Base-by-base conservation (phyloP, 2,888 invertebrate species). In the Andrena bucephala region DNA sequence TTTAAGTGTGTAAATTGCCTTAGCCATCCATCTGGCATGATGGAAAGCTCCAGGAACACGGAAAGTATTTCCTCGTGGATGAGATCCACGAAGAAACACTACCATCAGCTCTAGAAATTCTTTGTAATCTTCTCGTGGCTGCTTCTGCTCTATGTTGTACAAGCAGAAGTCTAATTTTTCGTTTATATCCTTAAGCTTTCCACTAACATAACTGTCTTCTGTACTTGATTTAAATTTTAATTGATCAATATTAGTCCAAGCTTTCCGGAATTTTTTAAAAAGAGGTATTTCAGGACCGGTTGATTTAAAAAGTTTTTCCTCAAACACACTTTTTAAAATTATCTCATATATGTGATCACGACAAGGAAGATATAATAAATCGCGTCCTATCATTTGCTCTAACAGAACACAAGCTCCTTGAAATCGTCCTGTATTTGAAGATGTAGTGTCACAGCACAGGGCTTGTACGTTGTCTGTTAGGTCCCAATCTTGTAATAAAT, bases 321-420 rank as follows among this genome's bases (percentile, higher is more conserved):
- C 57, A 52, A 77, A 88, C 20, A 79, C 79, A 50, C 36, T 52
- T 54, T 24, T 67, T 54, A 67, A 33, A 67, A 67, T 54, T 20
- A 67, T 31, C 33, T 52, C 52, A 20, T 67, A 67, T 10, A 33
- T 54, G 54, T 24, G 33, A 24, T 36, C 24, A 24, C 13, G 31
- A 33, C 20, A 67, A 54, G 89, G 84, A 7, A 92, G 74, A 77
- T 20, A 20, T 20, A 20, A 20, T 20, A 20, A 20, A 20, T 20
- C 20, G 20, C 20, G 20, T 20, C 20, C 20, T 20, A 20, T 20
- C 20, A 20, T 20, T 20, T 20, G 20, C 20, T 20, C 20, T 20
- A 20, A 20, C 20, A 20, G 20, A 20, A 20, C 20, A 20, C 20
- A 20, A 20, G 20, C 20, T 20, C 20, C 20, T 20, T 20, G 20